These are phyloP conservation scores for Liparis tanakae DNA, from an alignment of 2,797 vertebrate genomes.

Conservation along the genomic window DNA sequence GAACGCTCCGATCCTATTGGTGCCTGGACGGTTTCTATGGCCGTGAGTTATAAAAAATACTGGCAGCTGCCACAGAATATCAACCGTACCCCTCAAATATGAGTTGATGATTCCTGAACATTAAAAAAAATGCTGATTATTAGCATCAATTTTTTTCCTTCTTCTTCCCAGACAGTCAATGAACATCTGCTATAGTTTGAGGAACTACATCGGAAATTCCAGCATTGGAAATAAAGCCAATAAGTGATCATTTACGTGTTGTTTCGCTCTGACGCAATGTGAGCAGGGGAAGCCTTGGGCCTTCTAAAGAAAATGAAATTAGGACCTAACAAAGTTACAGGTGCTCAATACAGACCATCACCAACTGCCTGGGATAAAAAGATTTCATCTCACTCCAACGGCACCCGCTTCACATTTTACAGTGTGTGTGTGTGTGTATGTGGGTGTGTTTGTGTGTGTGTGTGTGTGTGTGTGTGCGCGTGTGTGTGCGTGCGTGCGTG, in stretches of 20 bases:
- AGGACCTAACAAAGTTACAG: slow-evolving; percentile 74
- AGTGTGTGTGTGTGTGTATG: background rate
- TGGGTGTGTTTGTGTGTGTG: background rate
- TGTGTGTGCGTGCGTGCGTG: background rate
- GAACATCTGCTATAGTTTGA: background rate
- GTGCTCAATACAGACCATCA: slow-evolving; percentile 71
- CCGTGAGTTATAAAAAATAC: slow-evolving; percentile 42
- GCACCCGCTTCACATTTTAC: background rate
- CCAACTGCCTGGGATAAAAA: slow-evolving; percentile 43
- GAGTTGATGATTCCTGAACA: slow-evolving; percentile 19
- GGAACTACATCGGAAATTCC: background rate
- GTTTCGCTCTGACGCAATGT: slow-evolving; percentile 31
- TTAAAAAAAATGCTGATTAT: background rate
- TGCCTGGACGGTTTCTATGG: slow-evolving; percentile 38
- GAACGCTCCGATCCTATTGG: slow-evolving; percentile 49
- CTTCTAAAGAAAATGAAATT: slow-evolving; percentile 69
- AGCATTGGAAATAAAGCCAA: background rate
- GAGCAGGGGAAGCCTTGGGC: slow-evolving; percentile 61
- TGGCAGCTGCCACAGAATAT: slow-evolving; percentile 43
- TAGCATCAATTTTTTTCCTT: slow-evolving; percentile 1
- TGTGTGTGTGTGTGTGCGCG: too few relatives aligned
- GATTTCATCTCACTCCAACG: slow-evolving; percentile 16
- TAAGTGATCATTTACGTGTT: background rate
- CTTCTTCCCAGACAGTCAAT: background rate
- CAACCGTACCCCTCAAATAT: slow-evolving; percentile 30